Evolutionary conservation across 2,888 invertebrate species (phyloP).

Genomic region (Camptogramma bilineatum): DNA sequence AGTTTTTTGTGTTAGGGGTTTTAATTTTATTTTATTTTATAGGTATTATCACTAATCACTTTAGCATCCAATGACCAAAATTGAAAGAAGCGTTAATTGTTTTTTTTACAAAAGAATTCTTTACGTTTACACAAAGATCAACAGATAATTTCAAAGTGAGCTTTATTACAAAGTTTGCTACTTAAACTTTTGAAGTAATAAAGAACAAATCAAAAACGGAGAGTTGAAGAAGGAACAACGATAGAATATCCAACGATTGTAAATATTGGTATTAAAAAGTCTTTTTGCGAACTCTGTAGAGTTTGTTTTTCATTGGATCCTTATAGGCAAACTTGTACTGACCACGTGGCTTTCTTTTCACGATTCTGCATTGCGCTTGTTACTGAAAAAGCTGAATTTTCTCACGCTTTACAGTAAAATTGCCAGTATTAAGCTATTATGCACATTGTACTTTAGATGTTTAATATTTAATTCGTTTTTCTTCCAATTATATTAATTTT

Average conservation of each 20-base stretch:
- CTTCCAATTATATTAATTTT: no score
- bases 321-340: constrained; percentile 1
- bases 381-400: constrained; percentile 17
- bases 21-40: no score
- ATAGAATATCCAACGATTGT: not conserved
- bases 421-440: constrained; percentile 23
- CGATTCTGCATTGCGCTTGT: constrained; percentile 33
- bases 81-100: not conserved
- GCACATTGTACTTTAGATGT: not conserved
- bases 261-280: constrained; percentile 3
- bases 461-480: not conserved
- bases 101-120: not conserved
- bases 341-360: constrained; percentile 12
- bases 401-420: constrained; percentile 12
- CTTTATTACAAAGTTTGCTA: not conserved
- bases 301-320: constrained; percentile 1
- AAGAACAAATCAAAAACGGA: constrained; percentile 3
- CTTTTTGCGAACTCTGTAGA: not conserved
- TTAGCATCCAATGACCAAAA: not conserved
- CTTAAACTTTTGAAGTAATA: not conserved
- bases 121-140: not conserved
- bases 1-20: no score
- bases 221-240: constrained; percentile 10
- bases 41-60: no score
- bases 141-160: not conserved